A percentile compares a stretch with the other conserved stretches of the same genome.
Conservation (phyloP, 2,888 invertebrate genomes). For the Epinotia ramella region DNA sequence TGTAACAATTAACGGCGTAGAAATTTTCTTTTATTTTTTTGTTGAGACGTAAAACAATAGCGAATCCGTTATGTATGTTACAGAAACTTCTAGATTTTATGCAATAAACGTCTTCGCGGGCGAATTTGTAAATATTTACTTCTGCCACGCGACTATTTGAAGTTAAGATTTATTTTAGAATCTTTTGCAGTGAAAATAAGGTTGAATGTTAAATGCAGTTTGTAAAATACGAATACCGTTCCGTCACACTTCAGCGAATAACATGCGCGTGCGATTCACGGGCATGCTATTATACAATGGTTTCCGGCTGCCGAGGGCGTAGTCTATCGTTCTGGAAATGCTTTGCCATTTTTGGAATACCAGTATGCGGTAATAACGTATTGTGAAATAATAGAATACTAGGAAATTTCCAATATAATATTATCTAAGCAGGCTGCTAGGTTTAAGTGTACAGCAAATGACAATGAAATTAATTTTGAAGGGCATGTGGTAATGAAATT, state of each 20-base stretch:
- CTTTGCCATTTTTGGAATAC: conserved; percentile 29
- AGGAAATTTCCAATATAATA: background rate
- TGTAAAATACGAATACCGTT: conserved; percentile 49
- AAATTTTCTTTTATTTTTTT: conserved; percentile 31
- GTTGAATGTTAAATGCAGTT: conserved; percentile 6
- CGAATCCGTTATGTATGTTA: conserved; percentile 36
- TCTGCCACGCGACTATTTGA: conserved; percentile 17
- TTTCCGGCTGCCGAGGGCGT: conserved; percentile 49
- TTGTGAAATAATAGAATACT: conserved; percentile 3
- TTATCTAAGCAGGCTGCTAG: background rate
- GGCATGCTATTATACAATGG: conserved; percentile 50
- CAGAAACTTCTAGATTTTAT: conserved; percentile 44
- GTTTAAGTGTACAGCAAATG: background rate
- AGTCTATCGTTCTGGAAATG: conserved; percentile 8
- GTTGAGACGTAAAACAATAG: conserved; percentile 16
- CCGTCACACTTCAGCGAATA: conserved; percentile 57
- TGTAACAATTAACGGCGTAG: conserved; percentile 23
- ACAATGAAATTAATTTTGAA: background rate
- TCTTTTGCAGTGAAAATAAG: background rate
- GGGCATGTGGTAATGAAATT: background rate
- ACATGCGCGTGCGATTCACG: conserved; percentile 59
- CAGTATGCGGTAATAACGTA: conserved; percentile 7
- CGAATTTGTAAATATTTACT: conserved; percentile 30
- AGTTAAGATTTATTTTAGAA: background rate
- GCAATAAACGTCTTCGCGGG: conserved; percentile 37